Conservation (phyloP, 2,888 invertebrate genomes). For the Criorhina ranunculi region DNA sequence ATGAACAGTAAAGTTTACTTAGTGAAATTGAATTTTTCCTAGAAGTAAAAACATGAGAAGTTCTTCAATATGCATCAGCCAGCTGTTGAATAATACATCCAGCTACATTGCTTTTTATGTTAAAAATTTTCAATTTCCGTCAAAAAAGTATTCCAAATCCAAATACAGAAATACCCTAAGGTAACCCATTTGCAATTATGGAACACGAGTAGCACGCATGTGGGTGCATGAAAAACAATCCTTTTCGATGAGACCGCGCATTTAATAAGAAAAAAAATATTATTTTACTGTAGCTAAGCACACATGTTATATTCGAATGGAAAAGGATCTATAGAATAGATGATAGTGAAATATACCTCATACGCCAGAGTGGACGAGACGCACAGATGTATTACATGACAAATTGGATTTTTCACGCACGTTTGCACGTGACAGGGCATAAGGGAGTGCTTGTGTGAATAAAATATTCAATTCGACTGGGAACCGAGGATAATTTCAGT, state of each 20-base stretch:
- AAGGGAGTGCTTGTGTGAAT: neutral
- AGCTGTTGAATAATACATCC: too few species aligned
- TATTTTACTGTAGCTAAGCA: slow-evolving; percentile 8
- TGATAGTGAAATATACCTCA: neutral
- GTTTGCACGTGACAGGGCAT: neutral
- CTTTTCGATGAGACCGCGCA: neutral
- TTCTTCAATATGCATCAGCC: too few species aligned
- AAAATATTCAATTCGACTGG: neutral
- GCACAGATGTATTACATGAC: neutral
- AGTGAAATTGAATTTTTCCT: too few species aligned
- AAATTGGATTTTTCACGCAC: slow-evolving; percentile 13
- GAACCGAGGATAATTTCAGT: slow-evolving; percentile 5
- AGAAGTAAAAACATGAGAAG: too few species aligned
- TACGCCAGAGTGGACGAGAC: neutral
- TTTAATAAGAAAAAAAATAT: slow-evolving; percentile 12
- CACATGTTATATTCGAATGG: slow-evolving; percentile 3
- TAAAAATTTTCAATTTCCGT: neutral
- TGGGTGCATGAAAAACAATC: neutral
- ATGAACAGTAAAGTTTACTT: too few species aligned
- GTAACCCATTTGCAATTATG: neutral
- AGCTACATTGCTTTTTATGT: too few species aligned
- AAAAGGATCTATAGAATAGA: neutral
- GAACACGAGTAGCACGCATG: neutral
- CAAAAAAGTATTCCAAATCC: neutral
- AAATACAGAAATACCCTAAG: slow-evolving; percentile 4